Evolutionary conservation across 2,888 invertebrate genomes (phyloP).

Genomic region (Agrochola lychnidis): DNA sequence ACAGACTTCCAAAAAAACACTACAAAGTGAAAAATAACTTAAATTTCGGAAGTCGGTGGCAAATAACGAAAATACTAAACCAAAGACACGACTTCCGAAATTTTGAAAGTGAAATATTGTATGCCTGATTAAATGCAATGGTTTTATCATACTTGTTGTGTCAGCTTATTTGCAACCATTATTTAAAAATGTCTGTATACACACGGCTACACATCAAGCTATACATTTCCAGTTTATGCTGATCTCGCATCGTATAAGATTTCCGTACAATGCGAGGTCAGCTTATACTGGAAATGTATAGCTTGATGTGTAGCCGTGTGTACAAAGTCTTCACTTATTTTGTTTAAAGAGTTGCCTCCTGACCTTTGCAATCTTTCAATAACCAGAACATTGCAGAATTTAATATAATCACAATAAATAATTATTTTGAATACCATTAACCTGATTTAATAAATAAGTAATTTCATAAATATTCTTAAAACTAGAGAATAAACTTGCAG

Average conservation of each 20-base stretch:
- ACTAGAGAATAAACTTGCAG: neutral
- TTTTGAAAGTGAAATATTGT: neutral
- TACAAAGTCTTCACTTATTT: slow-evolving; percentile 27
- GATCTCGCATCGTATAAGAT: no score
- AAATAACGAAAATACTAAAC: no score
- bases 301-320: no score
- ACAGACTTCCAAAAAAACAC: no score
- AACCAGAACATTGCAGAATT: slow-evolving; percentile 21
- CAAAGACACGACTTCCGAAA: no score
- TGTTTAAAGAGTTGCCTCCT: slow-evolving; percentile 26
- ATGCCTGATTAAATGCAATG: neutral
- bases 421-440: slow-evolving; percentile 27
- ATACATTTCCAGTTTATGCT: no score
- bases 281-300: no score
- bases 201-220: no score
- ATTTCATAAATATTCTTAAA: slow-evolving; percentile 3
- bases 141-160: slow-evolving; percentile 2
- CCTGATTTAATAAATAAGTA: slow-evolving; percentile 16
- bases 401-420: slow-evolving; percentile 6
- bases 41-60: no score
- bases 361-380: slow-evolving; percentile 45
- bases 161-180: slow-evolving; percentile 10
- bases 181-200: no score
- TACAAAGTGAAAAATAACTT: no score
- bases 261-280: no score